Conservation (phyloP, 2,797 vertebrate species). For the Channa striata region DNA sequence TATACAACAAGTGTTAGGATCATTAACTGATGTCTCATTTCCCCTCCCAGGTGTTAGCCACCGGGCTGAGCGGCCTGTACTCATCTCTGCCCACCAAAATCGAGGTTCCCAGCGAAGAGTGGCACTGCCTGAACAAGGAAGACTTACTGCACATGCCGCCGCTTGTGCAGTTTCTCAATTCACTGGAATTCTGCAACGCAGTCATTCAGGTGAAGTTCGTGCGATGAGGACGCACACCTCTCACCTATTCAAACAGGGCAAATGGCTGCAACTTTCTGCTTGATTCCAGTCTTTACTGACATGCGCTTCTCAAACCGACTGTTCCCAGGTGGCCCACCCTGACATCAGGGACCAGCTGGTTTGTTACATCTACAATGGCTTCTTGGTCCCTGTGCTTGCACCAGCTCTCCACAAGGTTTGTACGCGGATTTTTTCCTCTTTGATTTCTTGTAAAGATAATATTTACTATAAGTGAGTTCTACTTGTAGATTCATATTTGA, state of each 20-base stretch:
- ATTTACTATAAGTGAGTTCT: too few relatives aligned
- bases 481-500: background rate
- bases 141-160: slow-evolving; percentile 93
- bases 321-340: slow-evolving; percentile 91
- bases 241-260: slow-evolving; percentile 8
- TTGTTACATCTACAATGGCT: slow-evolving; percentile 96
- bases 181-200: slow-evolving; percentile 97
- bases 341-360: slow-evolving; percentile 95
- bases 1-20: too few relatives aligned
- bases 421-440: slow-evolving; percentile 12
- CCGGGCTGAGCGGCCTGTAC: slow-evolving; percentile 96
- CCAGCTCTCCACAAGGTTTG: slow-evolving; percentile 98
- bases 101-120: slow-evolving; percentile 92
- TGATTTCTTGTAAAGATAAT: background rate
- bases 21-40: too few relatives aligned
- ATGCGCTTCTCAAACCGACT: slow-evolving; percentile 1
- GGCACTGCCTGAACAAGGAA: slow-evolving; percentile 94
- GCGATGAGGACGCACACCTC: background rate
- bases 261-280: slow-evolving; percentile 10
- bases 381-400: slow-evolving; percentile 96
- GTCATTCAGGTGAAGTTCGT: slow-evolving; percentile 92
- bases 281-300: slow-evolving; percentile 23
- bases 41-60: slow-evolving; percentile 91
- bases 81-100: slow-evolving; percentile 95
- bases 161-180: slow-evolving; percentile 97